Evolutionary conservation across 2,797 vertebrate species (phyloP), one percentile per base, ranked within the genome.

Genomic region (Gymnothorax javanicus): DNA sequence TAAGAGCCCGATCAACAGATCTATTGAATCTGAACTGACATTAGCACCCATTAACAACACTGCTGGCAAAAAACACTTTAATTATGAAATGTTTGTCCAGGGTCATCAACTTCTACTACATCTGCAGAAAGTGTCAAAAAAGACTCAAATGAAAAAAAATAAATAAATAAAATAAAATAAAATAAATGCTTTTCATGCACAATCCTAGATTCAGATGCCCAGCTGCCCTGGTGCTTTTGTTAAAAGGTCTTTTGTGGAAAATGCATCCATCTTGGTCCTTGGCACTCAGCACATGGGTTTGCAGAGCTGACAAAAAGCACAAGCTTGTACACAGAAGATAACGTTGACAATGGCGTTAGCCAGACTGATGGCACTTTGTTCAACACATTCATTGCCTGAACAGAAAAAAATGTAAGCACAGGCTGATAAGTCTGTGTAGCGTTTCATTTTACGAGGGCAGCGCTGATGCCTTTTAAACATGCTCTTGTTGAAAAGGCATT

Each of bases 301-400:
- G 43, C 88, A 88, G 89, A 86, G 89, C 87, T 71, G 90, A 93
- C 89, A 91, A 91, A 84, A 86, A 89, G 57, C 89, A 85, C 91
- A 89, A 92, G 90, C 93, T 94, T 95, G 94, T 93, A 90, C 88
- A 88, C 79, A 87, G 90, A 93, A 94, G 94, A 95, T 95, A 95
- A 81, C 11, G 58, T 54, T 81, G 73, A 58, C 81, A 84, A 73
- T 64, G 17, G 25, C 7, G 43, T n/a, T 50, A 81, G 73, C 56
- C 43, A 81, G 54, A 79, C 56, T 88, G 91, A 95, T 93, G 91
- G 86, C 89, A 89, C 90, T 94, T 94, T 89, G 91, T 93, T 94
- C 93, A 93, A 93, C 91, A 92, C 93, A 93, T 94, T 92, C 90
- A 93, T 95, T 94, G 93, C 90, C 85, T 86, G 87, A 92, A 94